A percentile compares a stretch with the other conserved stretches of the same genome.
Conservation (phyloP, 2,113 vertebrate genomes). For the Centropus bengalensis region DNA sequence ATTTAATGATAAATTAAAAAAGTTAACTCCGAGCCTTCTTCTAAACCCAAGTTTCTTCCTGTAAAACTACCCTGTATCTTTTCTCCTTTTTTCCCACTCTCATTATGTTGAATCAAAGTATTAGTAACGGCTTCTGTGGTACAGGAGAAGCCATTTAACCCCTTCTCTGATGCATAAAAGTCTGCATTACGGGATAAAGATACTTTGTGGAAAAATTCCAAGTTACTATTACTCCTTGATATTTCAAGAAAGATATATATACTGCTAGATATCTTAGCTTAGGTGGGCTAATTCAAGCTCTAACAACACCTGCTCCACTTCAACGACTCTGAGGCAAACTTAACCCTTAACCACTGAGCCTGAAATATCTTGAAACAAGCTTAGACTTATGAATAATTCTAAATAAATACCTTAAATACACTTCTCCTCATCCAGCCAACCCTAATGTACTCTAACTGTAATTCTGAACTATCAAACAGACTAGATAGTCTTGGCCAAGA, state of each 20-base stretch:
- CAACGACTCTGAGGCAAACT: background rate
- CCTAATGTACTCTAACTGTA: background rate
- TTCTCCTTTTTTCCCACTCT: background rate
- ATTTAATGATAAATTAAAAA: background rate
- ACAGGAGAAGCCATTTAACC: background rate
- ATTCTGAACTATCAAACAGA: background rate
- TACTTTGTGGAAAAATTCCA: background rate
- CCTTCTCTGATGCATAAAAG: background rate
- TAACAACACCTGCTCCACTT: background rate
- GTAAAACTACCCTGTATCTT: background rate
- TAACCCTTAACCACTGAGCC: background rate
- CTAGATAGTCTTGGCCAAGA: background rate
- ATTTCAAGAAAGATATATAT: background rate
- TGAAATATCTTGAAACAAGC: background rate
- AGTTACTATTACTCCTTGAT: background rate
- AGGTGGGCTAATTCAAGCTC: background rate
- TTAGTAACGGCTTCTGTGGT: background rate
- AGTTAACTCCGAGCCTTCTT: background rate
- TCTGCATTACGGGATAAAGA: background rate
- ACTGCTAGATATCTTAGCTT: background rate
- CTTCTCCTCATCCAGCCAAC: background rate
- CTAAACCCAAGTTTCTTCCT: background rate
- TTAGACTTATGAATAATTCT: rapidly evolving
- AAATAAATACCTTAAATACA: background rate
- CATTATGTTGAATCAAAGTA: background rate